Base-by-base conservation (phyloP, 2,888 invertebrate genomes). In the Esperia sulphurella region DNA sequence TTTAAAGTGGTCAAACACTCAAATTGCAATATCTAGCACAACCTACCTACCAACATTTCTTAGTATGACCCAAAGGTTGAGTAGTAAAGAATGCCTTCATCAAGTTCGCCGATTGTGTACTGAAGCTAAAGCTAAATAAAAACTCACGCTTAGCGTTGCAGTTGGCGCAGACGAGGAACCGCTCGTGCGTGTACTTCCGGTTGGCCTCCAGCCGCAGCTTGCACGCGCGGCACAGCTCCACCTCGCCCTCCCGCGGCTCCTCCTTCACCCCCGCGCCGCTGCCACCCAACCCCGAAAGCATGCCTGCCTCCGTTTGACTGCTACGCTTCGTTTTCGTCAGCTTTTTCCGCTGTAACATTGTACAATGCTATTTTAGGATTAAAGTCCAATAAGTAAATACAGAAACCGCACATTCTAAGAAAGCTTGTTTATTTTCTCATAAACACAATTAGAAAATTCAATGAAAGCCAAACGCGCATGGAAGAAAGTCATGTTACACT, bases 131-230 rank as follows among this genome's bases (percentile, higher is more conserved):
- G 9, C 3, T 10, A 8, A 10, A n/a, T n/a, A n/a, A n/a, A 3
- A 12, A 50, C 82, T 81, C 73, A 92, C 92, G 83, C 68, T 90
- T 90, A 41, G 90, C 87, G 56, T 90, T 85, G 66, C 92, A 92
- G 52, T 84, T 85, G 54, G 90, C 85, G 75, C 92, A 92, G 56
- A 89, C 89, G 57, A 92, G 89, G 79, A 92, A 92, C 51, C 91
- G 76, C 75, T 92, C 92, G 61, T 92, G 91, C 65, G 91, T 83
- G 69, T 91, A 83, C 66, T 87, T 86, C 51, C 89, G 78, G 81
- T 92, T 92, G 55, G 89, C 89, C 70, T 92, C 91, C 50, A 92
- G 91, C 43, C 90, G 83, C 66, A 91, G 79, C 54, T 82, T 82
- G 71, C 92, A 92, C 53, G 85, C 88, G 69, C 91, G 91, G 90